Conservation (phyloP, 2,113 vertebrate genomes). For the Ammodytes marinus region DNA sequence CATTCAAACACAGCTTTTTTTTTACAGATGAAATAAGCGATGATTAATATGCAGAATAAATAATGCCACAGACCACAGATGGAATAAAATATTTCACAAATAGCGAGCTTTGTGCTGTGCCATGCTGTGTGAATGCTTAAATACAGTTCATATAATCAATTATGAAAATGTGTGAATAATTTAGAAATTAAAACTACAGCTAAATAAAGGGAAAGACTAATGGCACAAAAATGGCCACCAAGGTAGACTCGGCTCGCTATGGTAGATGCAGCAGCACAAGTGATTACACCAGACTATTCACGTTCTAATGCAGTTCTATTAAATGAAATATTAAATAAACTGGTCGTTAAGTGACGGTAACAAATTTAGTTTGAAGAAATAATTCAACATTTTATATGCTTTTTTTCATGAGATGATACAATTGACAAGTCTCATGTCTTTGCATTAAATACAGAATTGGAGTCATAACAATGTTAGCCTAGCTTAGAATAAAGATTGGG, state of each 20-base stretch:
- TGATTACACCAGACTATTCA: constrained; percentile 60
- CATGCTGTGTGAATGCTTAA: constrained; percentile 72
- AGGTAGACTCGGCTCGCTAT: constrained; percentile 51
- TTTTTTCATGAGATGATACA: neutral
- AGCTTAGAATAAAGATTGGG: constrained; percentile 21
- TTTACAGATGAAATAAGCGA: constrained; percentile 47
- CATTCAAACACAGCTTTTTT: constrained; percentile 38
- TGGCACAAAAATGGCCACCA: constrained; percentile 54
- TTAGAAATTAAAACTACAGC: constrained; percentile 68
- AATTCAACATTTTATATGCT: neutral
- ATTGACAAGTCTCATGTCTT: neutral
- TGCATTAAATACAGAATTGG: neutral
- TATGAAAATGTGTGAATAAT: constrained; percentile 81
- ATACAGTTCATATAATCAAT: constrained; percentile 71
- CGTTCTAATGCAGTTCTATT: constrained; percentile 23
- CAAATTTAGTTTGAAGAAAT: constrained; percentile 13
- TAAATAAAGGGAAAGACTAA: constrained; percentile 56
- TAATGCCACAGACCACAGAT: constrained; percentile 57
- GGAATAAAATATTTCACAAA: constrained; percentile 63
- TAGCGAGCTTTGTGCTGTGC: constrained; percentile 62
- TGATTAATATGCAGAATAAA: constrained; percentile 58
- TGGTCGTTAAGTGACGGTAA: neutral
- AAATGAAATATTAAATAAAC: constrained; percentile 26
- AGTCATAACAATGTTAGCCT: neutral
- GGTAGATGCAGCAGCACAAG: constrained; percentile 60